Base-by-base conservation (phyloP, 2,888 invertebrate species). In the Ecliptopera silaceata region DNA sequence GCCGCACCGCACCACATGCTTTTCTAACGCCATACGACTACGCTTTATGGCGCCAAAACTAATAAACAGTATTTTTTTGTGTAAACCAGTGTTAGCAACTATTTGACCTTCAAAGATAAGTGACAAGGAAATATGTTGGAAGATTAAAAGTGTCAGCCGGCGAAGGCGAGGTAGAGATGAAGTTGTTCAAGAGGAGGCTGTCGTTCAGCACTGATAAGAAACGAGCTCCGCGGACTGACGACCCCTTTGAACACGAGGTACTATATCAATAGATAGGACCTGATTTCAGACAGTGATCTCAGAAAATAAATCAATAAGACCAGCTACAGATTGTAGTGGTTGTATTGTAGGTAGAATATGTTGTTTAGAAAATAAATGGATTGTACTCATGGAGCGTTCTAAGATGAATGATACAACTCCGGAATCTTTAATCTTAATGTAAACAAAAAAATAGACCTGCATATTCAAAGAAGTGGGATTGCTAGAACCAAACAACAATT, bases 201-300 rank as follows among this genome's bases (percentile, higher is more conserved):
- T 90, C 89, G 70, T 86, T 89, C 81, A 87, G 84, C 72, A 77
- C 83, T 77, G 91, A 90, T 83, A 91, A 91, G 76, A 89, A 88
- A 88, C 88, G 79, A 70, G 84, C 80, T 82, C 75, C 84, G 60
- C 80, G 74, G 65, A 74, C 80, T 66, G 86, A 87, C 71, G 91
- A 90, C 79, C 88, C 91, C 75, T 90, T 90, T 82, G 86, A 86
- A 69, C 79, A 89, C 69, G 91, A 91, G 90, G 91, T 91, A 89
- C 75, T 13, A 4, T 20, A 34, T 32, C 6, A 13, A 32, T 34
- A 2, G 5, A 48, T n/a, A n/a, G n/a, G n/a, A n/a, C n/a, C 34
- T 41, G 18, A 51, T 69, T 72, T 64, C 68, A 62, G 61, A 41
- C 15, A 29, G 12, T 8, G 17, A 50, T 42, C 42, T 32, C 8